Conservation (phyloP, 2,888 invertebrate genomes). For the Myathropa florea region DNA sequence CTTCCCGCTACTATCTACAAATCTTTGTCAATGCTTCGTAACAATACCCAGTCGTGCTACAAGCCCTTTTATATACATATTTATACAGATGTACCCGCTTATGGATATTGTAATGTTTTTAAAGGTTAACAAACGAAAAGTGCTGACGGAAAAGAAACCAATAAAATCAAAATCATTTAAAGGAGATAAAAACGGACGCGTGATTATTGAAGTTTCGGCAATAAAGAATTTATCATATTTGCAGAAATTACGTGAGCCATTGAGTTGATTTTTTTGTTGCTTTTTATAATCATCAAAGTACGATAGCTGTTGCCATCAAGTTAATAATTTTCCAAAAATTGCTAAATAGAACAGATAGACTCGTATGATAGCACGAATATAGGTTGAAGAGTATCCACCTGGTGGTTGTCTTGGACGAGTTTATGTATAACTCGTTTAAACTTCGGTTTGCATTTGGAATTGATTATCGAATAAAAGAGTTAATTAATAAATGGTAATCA, state of each 20-base stretch:
- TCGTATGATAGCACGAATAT: neutral
- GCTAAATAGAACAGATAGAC: neutral
- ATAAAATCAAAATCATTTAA: neutral
- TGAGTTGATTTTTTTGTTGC: neutral
- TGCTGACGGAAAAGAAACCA: neutral
- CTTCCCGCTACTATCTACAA: conserved; percentile 2
- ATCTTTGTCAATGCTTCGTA: neutral
- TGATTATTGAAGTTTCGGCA: neutral
- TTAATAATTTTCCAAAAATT: neutral
- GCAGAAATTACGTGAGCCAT: neutral
- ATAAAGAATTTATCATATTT: neutral
- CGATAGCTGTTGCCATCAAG: neutral
- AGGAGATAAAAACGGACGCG: neutral
- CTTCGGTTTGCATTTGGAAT: neutral
- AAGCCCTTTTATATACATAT: neutral
- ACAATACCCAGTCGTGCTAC: neutral
- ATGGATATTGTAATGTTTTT: neutral
- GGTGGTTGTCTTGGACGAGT: neutral
- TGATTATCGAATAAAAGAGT: neutral
- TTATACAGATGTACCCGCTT: neutral
- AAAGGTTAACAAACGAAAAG: conserved; percentile 33
- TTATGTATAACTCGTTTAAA: neutral
- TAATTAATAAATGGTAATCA: neutral
- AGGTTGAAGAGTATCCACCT: neutral
- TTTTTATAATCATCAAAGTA: neutral